A percentile compares a stretch with the other conserved stretches of the same genome.
Evolutionary conservation across 2,888 invertebrate species (phyloP).

Genomic region (Meghimatium bilineatum): DNA sequence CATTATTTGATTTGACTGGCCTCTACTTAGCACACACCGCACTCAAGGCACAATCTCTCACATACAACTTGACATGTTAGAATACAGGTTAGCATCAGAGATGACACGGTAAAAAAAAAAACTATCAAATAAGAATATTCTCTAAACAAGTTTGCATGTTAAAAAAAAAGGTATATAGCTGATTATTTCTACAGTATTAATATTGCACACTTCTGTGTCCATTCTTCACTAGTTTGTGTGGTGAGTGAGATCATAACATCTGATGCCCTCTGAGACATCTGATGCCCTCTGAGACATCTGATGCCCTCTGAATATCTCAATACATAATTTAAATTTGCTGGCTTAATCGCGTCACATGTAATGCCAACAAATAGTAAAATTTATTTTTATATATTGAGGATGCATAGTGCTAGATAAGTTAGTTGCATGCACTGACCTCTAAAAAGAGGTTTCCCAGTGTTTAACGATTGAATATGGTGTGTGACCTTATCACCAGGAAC

Average conservation of each 20-base stretch:
- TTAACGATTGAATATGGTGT: background rate
- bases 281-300: background rate
- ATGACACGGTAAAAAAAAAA: background rate
- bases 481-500: background rate
- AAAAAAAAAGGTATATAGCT: background rate
- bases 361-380: background rate
- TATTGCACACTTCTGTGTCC: slow-evolving; percentile 3
- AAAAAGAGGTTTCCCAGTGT: background rate
- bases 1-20: slow-evolving; percentile 56
- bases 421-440: background rate
- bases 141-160: background rate
- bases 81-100: background rate
- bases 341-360: background rate
- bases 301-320: too few species aligned
- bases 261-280: too few species aligned
- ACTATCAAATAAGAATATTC: background rate
- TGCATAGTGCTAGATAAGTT: background rate
- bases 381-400: background rate
- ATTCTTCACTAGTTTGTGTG: background rate
- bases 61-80: background rate
- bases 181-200: background rate
- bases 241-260: background rate
- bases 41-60: slow-evolving; percentile 58
- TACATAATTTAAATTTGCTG: background rate
- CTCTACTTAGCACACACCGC: slow-evolving; percentile 73